Evolutionary conservation across 2,797 vertebrate genomes (phyloP).

Genomic region (Loriculus beryllinus): DNA sequence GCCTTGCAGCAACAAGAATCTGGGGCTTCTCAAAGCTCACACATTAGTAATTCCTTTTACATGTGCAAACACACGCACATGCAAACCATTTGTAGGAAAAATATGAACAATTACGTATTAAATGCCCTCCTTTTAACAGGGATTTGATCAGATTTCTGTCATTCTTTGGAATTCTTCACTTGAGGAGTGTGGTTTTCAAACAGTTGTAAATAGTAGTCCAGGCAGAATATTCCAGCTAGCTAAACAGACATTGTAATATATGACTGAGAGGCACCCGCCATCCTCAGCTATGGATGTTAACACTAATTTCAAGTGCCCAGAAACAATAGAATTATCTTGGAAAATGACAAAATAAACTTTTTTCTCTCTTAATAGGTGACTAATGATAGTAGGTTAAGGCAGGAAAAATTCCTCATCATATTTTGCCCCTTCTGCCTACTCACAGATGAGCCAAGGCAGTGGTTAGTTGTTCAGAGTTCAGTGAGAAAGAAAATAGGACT

Average conservation of each 20-base stretch:
- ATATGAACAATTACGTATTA: background rate
- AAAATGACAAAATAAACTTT: background rate
- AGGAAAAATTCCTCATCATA: background rate
- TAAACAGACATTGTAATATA: background rate
- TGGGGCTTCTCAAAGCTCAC: background rate
- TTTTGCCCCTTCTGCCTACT: background rate
- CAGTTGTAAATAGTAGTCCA: background rate
- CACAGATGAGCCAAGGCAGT: background rate
- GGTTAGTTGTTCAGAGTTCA: background rate
- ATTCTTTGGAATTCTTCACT: background rate
- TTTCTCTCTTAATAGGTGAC: background rate
- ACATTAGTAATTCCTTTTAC: background rate
- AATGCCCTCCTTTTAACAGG: background rate
- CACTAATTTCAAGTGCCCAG: background rate
- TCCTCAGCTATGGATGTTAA: background rate
- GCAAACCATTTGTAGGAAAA: background rate
- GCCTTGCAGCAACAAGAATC: background rate
- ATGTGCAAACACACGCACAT: fast-evolving
- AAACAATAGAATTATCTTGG: background rate
- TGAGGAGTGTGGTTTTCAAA: background rate
- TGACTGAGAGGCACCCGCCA: background rate
- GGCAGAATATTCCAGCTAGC: background rate
- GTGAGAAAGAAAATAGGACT: background rate
- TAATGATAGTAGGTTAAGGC: background rate
- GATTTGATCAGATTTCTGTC: background rate